These are phyloP conservation scores for Rugalucina vietnamica DNA, from an alignment of 2,888 invertebrate genomes.

Conservation along the genomic window DNA sequence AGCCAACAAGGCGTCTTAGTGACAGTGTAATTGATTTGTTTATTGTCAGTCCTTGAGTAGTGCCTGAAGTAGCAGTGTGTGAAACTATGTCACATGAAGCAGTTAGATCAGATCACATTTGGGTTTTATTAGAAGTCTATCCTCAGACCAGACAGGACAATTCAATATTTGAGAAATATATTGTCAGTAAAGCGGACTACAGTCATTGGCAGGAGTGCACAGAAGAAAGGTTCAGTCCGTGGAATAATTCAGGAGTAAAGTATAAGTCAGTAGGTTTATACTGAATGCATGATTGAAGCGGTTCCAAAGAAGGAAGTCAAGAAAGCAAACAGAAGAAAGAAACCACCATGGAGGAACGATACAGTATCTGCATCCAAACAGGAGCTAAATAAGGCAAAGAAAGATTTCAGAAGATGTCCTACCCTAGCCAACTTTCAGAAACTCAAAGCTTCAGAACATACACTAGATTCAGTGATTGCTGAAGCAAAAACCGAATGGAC, in stretches of 20 bases:
- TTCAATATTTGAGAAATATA: neutral
- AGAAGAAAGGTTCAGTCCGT: neutral
- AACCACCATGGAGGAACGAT: conserved; percentile 7
- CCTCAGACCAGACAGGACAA: neutral
- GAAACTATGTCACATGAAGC: neutral
- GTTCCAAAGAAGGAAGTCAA: neutral
- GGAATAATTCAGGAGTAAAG: neutral
- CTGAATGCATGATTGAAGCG: neutral
- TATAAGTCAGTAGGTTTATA: neutral
- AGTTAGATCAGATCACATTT: neutral
- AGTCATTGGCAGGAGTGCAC: neutral
- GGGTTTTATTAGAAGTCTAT: neutral
- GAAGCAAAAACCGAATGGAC: conserved; percentile 7
- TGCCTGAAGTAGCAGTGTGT: neutral
- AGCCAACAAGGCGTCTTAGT: neutral
- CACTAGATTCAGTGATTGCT: neutral
- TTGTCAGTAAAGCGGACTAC: neutral
- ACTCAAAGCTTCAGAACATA: neutral
- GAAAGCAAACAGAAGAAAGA: neutral
- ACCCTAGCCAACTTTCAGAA: neutral
- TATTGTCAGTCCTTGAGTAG: neutral
- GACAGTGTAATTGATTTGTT: neutral
- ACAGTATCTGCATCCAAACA: neutral
- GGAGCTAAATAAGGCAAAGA: neutral
- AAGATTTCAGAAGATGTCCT: neutral